Percentiles rank a stretch among this genome's conserved stretches.
phyloP scores from a whole-genome alignment of 64 coral and sea anemone species.

The Porites australiensis region DNA sequence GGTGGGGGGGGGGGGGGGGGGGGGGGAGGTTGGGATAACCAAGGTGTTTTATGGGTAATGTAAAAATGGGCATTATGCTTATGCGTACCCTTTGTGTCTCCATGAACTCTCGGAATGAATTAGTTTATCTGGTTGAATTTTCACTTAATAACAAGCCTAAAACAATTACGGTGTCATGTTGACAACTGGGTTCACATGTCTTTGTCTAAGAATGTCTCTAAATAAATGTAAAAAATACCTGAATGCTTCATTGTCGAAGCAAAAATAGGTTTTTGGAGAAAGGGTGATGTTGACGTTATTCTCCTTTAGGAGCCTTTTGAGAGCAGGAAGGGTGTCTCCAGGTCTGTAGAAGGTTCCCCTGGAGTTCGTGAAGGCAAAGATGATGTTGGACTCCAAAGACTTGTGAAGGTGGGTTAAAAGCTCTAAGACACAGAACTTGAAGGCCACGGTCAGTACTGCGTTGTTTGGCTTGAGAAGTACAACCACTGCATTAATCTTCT shows the following conservation, averaged over 20 bases:
- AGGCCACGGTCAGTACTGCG: constrained; percentile 25
- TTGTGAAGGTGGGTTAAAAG: constrained; percentile 46
- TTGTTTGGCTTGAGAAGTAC: constrained; percentile 56
- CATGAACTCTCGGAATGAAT: too few relatives aligned
- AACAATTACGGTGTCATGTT: too few relatives aligned
- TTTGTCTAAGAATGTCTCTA: too few relatives aligned
- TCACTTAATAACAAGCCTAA: too few relatives aligned
- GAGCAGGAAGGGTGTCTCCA: constrained; percentile 15
- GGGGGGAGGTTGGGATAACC: too few relatives aligned
- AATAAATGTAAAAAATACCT: neutral
- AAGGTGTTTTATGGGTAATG: too few relatives aligned
- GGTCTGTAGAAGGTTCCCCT: constrained; percentile 50
- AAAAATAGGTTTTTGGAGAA: constrained; percentile 33
- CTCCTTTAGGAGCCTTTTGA: neutral
- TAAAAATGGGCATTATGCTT: too few relatives aligned
- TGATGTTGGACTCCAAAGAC: constrained; percentile 34
- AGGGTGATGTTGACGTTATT: neutral
- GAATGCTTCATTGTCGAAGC: constrained; percentile 67
- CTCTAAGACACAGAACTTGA: constrained; percentile 43
- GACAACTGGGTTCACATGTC: too few relatives aligned
- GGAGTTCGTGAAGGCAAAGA: constrained; percentile 54
- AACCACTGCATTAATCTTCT: constrained; percentile 47
- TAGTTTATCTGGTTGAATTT: too few relatives aligned
- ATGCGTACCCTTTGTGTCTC: too few relatives aligned
- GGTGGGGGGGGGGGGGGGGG: too few relatives aligned